Evolutionary conservation across 2,888 invertebrate genomes (phyloP).

Genomic region (Eilema griseolum): DNA sequence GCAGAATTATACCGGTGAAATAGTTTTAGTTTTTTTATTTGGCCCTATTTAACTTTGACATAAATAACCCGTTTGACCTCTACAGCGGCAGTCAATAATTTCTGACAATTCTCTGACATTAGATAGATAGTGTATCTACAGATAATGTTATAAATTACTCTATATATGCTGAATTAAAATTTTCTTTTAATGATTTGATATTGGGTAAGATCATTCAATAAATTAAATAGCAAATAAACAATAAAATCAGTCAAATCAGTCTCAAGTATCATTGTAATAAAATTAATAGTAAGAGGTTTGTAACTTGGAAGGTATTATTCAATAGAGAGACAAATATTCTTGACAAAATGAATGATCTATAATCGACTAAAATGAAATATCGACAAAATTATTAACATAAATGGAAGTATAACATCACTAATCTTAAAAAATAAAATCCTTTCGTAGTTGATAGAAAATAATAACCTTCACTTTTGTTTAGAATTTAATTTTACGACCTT

Average conservation of each 20-base stretch:
- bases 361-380: conserved; percentile 4
- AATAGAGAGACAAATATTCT: too few species aligned
- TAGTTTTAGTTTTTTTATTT: conserved; percentile 3
- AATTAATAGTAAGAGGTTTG: too few species aligned
- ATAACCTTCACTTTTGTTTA: conserved; percentile 22
- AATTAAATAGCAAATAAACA: too few species aligned
- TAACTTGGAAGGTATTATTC: too few species aligned
- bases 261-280: too few species aligned
- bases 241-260: too few species aligned
- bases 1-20: conserved; percentile 42
- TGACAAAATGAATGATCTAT: too few species aligned
- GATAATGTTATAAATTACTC: too few species aligned
- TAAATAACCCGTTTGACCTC: conserved; percentile 72
- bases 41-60: conserved; percentile 56
- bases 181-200: too few species aligned
- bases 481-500: neutral
- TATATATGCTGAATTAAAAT: too few species aligned
- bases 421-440: conserved; percentile 5
- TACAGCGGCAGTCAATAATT: conserved; percentile 36
- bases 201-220: too few species aligned
- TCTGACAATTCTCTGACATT: neutral
- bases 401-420: neutral
- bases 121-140: too few species aligned
- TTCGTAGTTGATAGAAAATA: conserved; percentile 9
- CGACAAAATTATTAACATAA: neutral